Conservation (phyloP, 2,113 vertebrate species). For the Parus major region DNA sequence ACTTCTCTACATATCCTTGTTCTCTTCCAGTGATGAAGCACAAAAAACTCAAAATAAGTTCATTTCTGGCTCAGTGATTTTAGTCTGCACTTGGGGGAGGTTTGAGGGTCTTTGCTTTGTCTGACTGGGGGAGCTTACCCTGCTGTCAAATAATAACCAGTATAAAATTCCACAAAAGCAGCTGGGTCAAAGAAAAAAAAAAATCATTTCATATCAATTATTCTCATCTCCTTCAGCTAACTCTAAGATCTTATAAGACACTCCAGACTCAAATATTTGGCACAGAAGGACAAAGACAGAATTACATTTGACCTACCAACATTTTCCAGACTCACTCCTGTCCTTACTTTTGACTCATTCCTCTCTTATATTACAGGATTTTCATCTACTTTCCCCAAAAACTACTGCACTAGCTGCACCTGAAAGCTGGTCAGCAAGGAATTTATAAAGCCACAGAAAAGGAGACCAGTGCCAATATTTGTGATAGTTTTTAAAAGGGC, state of each 20-base stretch:
- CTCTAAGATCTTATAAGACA: background rate
- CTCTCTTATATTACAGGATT: background rate
- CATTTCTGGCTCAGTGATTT: background rate
- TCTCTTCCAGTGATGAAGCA: background rate
- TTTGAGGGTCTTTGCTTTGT: background rate
- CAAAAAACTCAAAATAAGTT: background rate
- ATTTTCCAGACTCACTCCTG: background rate
- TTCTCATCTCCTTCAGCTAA: background rate
- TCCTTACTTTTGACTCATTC: background rate
- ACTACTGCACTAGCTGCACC: background rate
- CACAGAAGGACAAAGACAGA: background rate
- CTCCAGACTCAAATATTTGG: background rate
- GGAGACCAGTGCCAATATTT: background rate
- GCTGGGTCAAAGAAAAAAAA: background rate
- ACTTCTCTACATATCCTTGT: background rate
- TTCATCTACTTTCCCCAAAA: background rate
- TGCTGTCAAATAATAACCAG: background rate
- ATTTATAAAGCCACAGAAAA: background rate
- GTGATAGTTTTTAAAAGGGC: background rate
- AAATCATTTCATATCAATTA: background rate
- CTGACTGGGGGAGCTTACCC: background rate
- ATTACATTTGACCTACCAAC: background rate
- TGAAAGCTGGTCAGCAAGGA: background rate
- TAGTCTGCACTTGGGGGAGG: background rate
- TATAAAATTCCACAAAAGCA: background rate